Conservation (phyloP, 2,888 invertebrate genomes). For the Caenorhabditis sp. region DNA sequence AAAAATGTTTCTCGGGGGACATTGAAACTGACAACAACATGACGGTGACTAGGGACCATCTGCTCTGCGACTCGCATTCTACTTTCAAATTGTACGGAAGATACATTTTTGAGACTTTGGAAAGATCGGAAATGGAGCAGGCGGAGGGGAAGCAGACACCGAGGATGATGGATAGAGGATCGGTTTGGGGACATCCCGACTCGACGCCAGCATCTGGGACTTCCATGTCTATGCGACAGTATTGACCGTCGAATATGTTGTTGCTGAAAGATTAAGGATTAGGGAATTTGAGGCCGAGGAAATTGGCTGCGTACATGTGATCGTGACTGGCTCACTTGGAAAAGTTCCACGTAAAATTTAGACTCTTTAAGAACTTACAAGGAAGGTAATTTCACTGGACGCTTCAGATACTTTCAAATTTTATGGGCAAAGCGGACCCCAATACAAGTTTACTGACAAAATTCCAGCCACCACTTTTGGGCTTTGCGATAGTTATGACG, state of each 20-base stretch:
- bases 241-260: conserved; percentile 77
- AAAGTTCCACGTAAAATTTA: too few relatives aligned
- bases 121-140: conserved; percentile 73
- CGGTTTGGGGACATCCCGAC: conserved; percentile 74
- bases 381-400: too few relatives aligned
- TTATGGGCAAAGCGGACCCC: too few relatives aligned
- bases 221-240: conserved; percentile 79
- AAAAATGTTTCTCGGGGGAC: background rate
- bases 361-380: too few relatives aligned
- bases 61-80: conserved; percentile 76
- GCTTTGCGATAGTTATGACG: too few relatives aligned
- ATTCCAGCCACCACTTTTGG: too few relatives aligned
- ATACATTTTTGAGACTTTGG: conserved; percentile 51
- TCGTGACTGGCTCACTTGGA: too few relatives aligned
- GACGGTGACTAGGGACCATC: conserved; percentile 72
- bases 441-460: too few relatives aligned
- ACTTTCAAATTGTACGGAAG: conserved; percentile 73
- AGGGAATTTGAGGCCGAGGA: background rate
- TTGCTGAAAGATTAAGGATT: conserved; percentile 55
- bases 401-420: too few relatives aligned
- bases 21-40: conserved; percentile 68
- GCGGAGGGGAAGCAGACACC: conserved; percentile 80
- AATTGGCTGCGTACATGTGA: too few relatives aligned
- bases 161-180: conserved; percentile 79
- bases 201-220: conserved; percentile 73